Conservation (phyloP, 2,113 vertebrate genomes). For the Chloropsis cyanopogon region DNA sequence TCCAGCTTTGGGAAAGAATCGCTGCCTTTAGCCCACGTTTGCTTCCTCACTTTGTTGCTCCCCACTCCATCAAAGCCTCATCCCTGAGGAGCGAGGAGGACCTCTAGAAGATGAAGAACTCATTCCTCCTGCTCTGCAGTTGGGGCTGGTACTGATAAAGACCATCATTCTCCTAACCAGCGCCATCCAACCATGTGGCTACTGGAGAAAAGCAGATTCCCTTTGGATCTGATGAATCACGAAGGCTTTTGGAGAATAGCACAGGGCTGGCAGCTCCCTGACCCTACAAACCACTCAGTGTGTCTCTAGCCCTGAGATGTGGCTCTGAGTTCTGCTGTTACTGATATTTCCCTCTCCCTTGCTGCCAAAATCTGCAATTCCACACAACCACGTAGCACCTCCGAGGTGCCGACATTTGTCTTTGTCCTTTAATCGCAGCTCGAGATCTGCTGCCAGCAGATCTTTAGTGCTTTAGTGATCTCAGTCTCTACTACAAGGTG, state of each 20-base stretch:
- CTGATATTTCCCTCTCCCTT: neutral
- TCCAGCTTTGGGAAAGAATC: neutral
- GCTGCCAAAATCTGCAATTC: neutral
- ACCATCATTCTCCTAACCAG: neutral
- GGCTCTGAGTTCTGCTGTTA: neutral
- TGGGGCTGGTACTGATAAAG: neutral
- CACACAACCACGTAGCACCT: neutral
- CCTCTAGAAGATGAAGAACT: neutral
- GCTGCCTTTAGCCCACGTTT: neutral
- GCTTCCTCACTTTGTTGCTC: neutral
- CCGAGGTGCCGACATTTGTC: neutral
- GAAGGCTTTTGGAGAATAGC: neutral
- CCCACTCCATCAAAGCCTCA: neutral
- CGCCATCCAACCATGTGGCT: neutral
- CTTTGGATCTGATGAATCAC: neutral
- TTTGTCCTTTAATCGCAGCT: constrained; percentile 43
- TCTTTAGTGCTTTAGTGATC: neutral
- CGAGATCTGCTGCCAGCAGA: constrained; percentile 25
- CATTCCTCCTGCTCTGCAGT: neutral
- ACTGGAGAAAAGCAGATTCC: neutral
- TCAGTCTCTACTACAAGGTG: neutral
- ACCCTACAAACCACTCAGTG: neutral
- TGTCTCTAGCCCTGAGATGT: neutral
- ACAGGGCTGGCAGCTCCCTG: neutral
- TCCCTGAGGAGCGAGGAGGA: neutral